Evolutionary conservation across 2,888 invertebrate species (phyloP).

Genomic region (Blastobasis adustella): DNA sequence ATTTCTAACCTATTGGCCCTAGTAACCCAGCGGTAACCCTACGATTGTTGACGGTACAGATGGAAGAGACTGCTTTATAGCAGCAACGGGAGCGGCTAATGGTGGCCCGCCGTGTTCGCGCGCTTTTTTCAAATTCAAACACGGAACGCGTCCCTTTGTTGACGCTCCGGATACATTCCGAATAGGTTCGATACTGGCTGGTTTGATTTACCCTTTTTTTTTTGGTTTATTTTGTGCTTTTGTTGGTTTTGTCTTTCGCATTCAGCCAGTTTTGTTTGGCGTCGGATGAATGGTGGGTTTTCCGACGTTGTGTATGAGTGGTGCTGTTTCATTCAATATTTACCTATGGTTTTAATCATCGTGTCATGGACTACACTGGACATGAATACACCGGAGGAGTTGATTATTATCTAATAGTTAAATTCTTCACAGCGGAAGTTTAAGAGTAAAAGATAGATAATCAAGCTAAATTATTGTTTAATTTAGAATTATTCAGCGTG

Average conservation of each 20-base stretch:
- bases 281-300: background rate
- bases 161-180: constrained; percentile 59
- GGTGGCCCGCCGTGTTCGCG: constrained; percentile 63
- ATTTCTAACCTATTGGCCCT: too few relatives aligned
- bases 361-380: too few relatives aligned
- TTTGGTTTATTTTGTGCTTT: constrained; percentile 31
- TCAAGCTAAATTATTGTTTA: too few relatives aligned
- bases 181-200: constrained; percentile 60
- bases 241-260: constrained; percentile 40
- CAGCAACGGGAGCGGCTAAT: constrained; percentile 67
- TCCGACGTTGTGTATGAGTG: background rate
- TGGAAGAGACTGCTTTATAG: constrained; percentile 66
- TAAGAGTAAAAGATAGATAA: too few relatives aligned
- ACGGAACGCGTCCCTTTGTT: constrained; percentile 67
- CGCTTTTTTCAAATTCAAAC: constrained; percentile 53
- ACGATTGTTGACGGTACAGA: constrained; percentile 61
- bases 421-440: too few relatives aligned
- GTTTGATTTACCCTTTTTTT: constrained; percentile 34
- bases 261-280: constrained; percentile 43
- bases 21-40: constrained; percentile 29
- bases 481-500: too few relatives aligned
- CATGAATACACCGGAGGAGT: too few relatives aligned
- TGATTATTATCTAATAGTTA: too few relatives aligned
- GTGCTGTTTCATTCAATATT: too few relatives aligned
- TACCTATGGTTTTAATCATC: too few relatives aligned